Evolutionary conservation across 1,140 invertebrate species (phyloP).

Genomic region (Adoxophyes honmai): DNA sequence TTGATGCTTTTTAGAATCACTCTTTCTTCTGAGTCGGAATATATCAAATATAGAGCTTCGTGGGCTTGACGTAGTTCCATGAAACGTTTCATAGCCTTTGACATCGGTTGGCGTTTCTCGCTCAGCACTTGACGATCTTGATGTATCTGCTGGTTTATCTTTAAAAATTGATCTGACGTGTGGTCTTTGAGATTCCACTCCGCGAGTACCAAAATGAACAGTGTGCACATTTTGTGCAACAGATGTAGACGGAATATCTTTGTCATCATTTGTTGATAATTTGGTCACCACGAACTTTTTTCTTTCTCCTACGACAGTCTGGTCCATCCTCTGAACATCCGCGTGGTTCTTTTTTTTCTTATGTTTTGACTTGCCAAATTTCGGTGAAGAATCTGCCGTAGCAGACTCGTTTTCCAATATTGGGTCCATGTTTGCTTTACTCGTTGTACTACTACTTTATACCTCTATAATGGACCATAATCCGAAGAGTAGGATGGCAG

Average conservation of each 20-base stretch:
- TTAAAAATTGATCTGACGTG: conserved; percentile 68
- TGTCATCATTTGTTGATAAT: conserved; percentile 51
- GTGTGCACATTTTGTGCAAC: conserved; percentile 63
- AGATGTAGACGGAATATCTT: conserved; percentile 42
- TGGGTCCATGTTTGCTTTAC: conserved; percentile 60
- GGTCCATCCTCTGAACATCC: conserved; percentile 46
- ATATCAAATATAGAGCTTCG: conserved; percentile 73
- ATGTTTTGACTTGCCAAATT: conserved; percentile 61
- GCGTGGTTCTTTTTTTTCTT: conserved; percentile 60
- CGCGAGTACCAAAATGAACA: conserved; percentile 67
- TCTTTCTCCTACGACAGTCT: conserved; percentile 59
- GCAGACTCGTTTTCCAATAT: conserved; percentile 72
- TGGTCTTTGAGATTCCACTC: conserved; percentile 65
- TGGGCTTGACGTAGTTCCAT: conserved; percentile 70
- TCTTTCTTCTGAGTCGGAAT: conserved; percentile 68
- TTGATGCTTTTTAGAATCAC: conserved; percentile 68
- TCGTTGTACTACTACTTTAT: conserved; percentile 35
- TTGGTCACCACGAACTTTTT: conserved; percentile 69
- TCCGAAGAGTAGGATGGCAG: conserved; percentile 34
- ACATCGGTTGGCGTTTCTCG: conserved; percentile 41
- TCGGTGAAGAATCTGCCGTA: conserved; percentile 52
- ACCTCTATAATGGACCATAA: conserved; percentile 52
- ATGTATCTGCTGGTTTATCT: conserved; percentile 50
- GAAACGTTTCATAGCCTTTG: conserved; percentile 72
- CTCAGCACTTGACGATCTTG: conserved; percentile 60